A percentile compares a stretch with the other conserved stretches of the same genome.
phyloP scores from a whole-genome alignment of 1,140 invertebrate genomes.

The Helicorthomorpha holstii region DNA sequence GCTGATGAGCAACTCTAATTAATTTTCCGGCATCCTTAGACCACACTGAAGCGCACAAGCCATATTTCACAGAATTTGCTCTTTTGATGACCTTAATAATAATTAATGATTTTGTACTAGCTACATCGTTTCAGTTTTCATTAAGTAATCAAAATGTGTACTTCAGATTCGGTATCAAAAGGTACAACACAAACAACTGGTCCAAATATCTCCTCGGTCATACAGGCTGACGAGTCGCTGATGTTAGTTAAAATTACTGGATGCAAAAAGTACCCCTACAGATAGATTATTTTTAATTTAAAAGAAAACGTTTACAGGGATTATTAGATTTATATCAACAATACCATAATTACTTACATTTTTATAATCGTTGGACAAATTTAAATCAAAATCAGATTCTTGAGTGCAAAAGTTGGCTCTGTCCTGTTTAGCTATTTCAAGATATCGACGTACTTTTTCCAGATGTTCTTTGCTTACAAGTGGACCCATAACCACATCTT shows the following conservation, averaged over 20 bases:
- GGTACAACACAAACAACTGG: constrained; percentile 36
- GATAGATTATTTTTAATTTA: constrained; percentile 6
- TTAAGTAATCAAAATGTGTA: background rate
- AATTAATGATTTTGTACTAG: too few relatives aligned
- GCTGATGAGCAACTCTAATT: constrained; percentile 28
- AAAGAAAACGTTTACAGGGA: constrained; percentile 6
- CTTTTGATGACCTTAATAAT: constrained; percentile 25
- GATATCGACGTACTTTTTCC: constrained; percentile 32
- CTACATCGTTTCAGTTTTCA: too few relatives aligned
- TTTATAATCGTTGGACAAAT: constrained; percentile 19
- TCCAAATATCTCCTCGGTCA: constrained; percentile 43
- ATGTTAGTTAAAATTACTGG: constrained; percentile 35
- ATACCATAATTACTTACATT: constrained; percentile 16
- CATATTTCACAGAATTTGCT: constrained; percentile 34
- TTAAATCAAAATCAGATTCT: constrained; percentile 15
- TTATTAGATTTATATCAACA: constrained; percentile 1
- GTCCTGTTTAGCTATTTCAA: constrained; percentile 22
- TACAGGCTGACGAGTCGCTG: constrained; percentile 26
- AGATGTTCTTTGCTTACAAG: constrained; percentile 33
- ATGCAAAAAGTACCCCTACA: constrained; percentile 34
- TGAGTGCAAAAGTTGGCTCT: constrained; percentile 19
- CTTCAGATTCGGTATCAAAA: constrained; percentile 33
- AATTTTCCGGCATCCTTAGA: constrained; percentile 26
- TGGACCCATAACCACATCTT: constrained; percentile 29
- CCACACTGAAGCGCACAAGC: constrained; percentile 37